Evolutionary conservation across 2,888 invertebrate genomes (phyloP), one percentile per base, ranked within the genome.

Genomic region (Caenorhabditis macrosperma): DNA sequence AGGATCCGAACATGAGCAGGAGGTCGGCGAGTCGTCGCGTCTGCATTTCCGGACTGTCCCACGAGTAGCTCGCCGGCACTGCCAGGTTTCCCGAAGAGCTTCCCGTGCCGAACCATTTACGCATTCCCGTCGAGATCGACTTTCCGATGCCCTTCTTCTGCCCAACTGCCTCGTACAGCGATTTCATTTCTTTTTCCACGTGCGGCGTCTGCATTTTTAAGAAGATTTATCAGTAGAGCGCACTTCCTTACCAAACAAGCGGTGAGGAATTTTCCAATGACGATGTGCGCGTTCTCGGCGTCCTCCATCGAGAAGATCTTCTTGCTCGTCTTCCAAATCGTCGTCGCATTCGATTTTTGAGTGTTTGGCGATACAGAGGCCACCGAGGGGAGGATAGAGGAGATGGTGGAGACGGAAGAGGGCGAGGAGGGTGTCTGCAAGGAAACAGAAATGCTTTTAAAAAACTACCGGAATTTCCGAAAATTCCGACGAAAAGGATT

Each of bases 21-120:
- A 99, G 92, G 92, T 99, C 99, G 0, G 95, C 98, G 48, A 98
- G 92, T 74, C 96, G 94, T 77, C 99, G 93, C 59, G 96, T 93
- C 91, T 98, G 97, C 81, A 98, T 92, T 92, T 99, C 98, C 0
- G 95, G 94, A 6, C 93, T 92, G 82, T 93, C 93, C 41, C 90
- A 87, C 4, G 92, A 90, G 81, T 91, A 92, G 30, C 89, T 91
- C 20, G 64, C 57, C 7, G 79, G 69, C 26, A 61, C 59, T 15
- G 79, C 54, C 3, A 71, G 3, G 38, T 67, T 76, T n/a, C 52
- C 54, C 17, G 64, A 71, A 12, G 76, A 68, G 35, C 50, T 71
- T 35, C 80, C 80, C 6, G 71, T 75, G 28, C 63, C 57, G 26
- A 84, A 75, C 84, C 84, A 84, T 66, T 82, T 84, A 35, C 69